phyloP scores from a whole-genome alignment of 2,888 invertebrate species.

The Microchrysa polita region DNA sequence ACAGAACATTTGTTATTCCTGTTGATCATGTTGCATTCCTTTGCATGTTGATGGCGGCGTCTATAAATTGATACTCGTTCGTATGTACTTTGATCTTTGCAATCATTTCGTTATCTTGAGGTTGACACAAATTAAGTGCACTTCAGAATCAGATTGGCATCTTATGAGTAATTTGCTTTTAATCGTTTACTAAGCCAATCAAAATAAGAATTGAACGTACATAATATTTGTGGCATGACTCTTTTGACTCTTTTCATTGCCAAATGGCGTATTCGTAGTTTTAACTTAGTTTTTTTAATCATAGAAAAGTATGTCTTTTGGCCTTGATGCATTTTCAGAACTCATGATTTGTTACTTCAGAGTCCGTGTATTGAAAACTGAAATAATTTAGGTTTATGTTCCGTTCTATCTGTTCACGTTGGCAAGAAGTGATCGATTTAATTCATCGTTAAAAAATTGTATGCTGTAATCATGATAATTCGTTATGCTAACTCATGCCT shows the following conservation, averaged over 20 bases:
- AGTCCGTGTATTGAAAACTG: background rate
- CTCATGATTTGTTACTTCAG: background rate
- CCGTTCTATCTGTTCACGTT: constrained; percentile 10
- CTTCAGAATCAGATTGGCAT: constrained; percentile 14
- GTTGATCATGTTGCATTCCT: background rate
- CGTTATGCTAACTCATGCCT: no score
- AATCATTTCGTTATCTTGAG: constrained; percentile 17
- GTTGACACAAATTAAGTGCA: constrained; percentile 21
- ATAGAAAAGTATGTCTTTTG: background rate
- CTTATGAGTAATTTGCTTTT: constrained; percentile 25
- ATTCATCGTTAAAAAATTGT: background rate
- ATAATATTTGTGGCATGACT: background rate
- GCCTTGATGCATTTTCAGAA: background rate
- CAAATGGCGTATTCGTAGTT: background rate
- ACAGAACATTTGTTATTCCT: background rate
- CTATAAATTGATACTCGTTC: constrained; percentile 12
- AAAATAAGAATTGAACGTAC: background rate
- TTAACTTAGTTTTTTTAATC: background rate
- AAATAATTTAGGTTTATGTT: background rate
- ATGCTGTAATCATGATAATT: no score
- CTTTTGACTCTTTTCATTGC: no score
- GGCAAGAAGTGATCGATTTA: constrained; percentile 17
- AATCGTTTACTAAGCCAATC: constrained; percentile 2
- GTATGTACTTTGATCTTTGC: constrained; percentile 33
- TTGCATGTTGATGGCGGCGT: constrained; percentile 12